Evolutionary conservation across 2,113 vertebrate genomes (phyloP).

Genomic region (Rana temporaria): DNA sequence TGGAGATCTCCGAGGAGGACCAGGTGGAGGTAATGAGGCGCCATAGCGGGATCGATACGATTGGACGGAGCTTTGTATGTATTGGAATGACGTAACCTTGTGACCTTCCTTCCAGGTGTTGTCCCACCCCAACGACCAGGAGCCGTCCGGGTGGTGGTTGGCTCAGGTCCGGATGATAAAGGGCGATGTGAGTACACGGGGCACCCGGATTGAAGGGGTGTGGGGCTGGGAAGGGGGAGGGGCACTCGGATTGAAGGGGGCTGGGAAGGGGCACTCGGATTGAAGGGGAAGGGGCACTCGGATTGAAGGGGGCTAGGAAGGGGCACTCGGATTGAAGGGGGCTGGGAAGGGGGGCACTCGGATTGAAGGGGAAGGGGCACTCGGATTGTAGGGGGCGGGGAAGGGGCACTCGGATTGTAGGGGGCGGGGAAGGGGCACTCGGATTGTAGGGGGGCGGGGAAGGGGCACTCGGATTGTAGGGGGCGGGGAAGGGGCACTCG

Average conservation of each 20-base stretch:
- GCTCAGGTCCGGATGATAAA: conserved; percentile 93
- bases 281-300: too few species aligned
- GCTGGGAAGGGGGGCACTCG: too few species aligned
- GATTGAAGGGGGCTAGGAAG: neutral
- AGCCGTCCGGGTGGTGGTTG: conserved; percentile 92
- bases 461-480: neutral
- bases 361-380: neutral
- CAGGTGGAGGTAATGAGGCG: conserved; percentile 83
- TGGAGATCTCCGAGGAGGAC: conserved; percentile 89
- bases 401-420: neutral
- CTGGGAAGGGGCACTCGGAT: neutral
- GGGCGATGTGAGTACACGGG: conserved; percentile 81
- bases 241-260: neutral
- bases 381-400: neutral
- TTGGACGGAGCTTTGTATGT: neutral
- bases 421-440: too few species aligned
- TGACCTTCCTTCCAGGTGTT: conserved; percentile 77
- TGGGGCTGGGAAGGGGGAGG: too few species aligned
- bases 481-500: too few species aligned
- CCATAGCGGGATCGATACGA: too few species aligned
- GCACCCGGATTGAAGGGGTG: neutral
- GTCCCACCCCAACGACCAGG: conserved; percentile 90
- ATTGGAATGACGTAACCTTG: neutral
- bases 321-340: neutral
- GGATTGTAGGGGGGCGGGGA: neutral